Evolutionary conservation across 2,113 vertebrate genomes (phyloP), one percentile per base, ranked within the genome.

Genomic region (Alexandromys fortis): DNA sequence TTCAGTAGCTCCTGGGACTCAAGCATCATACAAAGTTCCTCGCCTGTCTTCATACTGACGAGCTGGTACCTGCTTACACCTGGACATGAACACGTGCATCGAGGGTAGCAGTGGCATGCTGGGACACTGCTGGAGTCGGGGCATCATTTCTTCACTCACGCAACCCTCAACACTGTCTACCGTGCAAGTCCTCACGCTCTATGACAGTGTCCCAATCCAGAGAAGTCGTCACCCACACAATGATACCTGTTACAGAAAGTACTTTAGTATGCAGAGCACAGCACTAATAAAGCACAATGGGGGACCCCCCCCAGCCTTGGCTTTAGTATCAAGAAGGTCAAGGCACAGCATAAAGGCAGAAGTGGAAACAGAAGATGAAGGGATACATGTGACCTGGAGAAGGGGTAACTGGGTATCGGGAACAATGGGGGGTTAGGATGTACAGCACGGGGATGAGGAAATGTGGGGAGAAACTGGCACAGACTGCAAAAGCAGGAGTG

Each of bases 21-120:
- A 67, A 52, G 26, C 38, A 88, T 68, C 90, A 76, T 90, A 89
- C 58, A 77, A 91, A 73, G 5, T 77, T 70, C 8, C n/a, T 73
- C 47, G 88, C 35, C n/a, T 58, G 89, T 94, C 68, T 90, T 91
- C 63, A 72, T 6, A 86, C 28, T 89, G 11, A 65, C 49, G 92
- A 89, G 68, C 75, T 97, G 79, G 67, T 45, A 75, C 38, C 6
- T 83, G 91, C 87, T 97, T 75, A 89, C 13, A 83, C 13, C 58
- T 33, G 90, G 28, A 86, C 47, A 75, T 78, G 88, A 91, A 38
- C 82, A 77, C 26, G 7, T 12, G 89, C 45, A 94, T 67, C 78
- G 52, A 89, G 3, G 42, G 35, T 33, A 4, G 87, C 26, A 67
- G 81, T 42, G 49, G 19, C 1, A 86, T 22, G 49, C 0, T 24